A percentile compares a stretch with the other conserved stretches of the same genome.
Evolutionary conservation across 2,888 invertebrate species (phyloP).

Genomic region (Zygogramma bicolorata): DNA sequence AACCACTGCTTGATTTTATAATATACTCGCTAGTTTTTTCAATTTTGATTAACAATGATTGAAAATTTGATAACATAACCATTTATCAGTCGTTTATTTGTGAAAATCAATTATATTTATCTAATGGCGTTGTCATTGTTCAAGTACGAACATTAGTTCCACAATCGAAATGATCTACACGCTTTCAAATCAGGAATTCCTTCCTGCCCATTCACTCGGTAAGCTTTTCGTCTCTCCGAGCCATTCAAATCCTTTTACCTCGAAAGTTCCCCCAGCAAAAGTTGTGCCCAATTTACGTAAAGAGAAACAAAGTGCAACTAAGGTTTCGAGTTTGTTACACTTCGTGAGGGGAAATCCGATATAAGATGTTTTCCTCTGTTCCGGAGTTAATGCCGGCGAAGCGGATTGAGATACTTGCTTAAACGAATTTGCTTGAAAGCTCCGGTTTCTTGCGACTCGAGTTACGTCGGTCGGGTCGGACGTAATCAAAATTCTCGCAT

Average conservation of each 20-base stretch:
- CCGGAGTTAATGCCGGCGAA: not conserved
- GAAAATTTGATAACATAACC: no score
- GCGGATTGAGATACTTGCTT: not conserved
- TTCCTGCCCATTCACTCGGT: not conserved
- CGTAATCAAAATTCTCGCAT: not conserved
- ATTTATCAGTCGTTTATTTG: no score
- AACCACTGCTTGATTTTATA: no score
- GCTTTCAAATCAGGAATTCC: no score
- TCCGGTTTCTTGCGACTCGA: not conserved
- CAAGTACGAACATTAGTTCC: no score
- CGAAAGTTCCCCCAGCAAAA: not conserved
- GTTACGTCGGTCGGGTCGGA: not conserved
- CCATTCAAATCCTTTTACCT: not conserved
- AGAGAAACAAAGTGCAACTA: not conserved
- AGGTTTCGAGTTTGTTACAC: not conserved
- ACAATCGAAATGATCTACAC: no score
- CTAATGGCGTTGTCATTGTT: no score
- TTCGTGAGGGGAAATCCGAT: not conserved
- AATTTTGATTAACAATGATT: no score
- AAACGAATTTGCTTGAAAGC: not conserved
- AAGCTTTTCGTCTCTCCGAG: not conserved
- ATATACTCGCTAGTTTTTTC: no score
- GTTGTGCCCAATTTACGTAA: not conserved
- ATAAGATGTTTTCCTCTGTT: constrained; percentile 6
- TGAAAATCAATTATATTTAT: no score